Base-by-base conservation (phyloP, 2,888 invertebrate genomes). In the Ophion costatus region DNA sequence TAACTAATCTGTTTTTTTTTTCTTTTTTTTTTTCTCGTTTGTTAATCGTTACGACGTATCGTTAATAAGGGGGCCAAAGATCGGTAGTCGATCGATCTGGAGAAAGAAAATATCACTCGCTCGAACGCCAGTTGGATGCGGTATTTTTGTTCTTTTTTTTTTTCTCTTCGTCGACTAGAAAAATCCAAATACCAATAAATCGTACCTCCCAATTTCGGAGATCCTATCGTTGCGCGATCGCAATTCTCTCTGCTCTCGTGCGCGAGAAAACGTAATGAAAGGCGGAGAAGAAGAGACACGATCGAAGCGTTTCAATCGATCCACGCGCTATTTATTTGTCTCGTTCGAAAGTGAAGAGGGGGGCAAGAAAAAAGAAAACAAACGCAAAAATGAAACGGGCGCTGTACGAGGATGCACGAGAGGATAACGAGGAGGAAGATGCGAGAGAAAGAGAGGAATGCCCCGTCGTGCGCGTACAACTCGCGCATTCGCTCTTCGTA, bases 401-500 rank as follows among this genome's bases (percentile, higher is more conserved):
- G 57, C 38, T 73, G 9, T 80, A 64, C 64, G 79, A 66, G 66
- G 79, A 73, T n/a, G 38, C 45, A 45, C 14, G 45, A 45, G 45
- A 45, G 45, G 51, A 77, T 56, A 76, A 42, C 51, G 57, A 66
- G 56, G 64, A 38, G 38, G 14, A 61, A 29, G 61, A 69, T 29
- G 51, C 29, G 22, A 51, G 51, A 69, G 24, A 61, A 3, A n/a
- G 56, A 22, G 42, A 51, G 45, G 73, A 29, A 70, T 64, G 71
- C 29, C 75, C 75, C 45, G 90, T 87, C 88, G 88, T 89, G 90
- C 89, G 90, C 89, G 87, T 88, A 89, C 71, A 57, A 73, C 87
- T 90, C 91, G 91, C 91, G 90, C 92, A 92, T 91, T 91, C 78
- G 82, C 63, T 85, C 93, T 92, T 91, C 90, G 91, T 90, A 93